phyloP scores from a whole-genome alignment of 2,797 vertebrate genomes.

The Lagocephalus sceleratus region DNA sequence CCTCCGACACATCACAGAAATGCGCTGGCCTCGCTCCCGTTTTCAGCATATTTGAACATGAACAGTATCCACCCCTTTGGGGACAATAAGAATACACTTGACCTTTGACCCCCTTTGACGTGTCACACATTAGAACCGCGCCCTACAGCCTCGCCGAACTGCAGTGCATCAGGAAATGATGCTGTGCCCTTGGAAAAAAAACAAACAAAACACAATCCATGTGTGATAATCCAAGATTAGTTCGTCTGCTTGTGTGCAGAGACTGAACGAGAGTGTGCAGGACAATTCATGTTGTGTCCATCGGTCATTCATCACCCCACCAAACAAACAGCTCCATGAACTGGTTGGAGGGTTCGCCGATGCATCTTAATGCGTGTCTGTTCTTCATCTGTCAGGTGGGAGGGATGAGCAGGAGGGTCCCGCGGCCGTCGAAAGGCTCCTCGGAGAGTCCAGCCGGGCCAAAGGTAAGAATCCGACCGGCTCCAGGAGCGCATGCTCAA shows the following conservation, averaged over 20 bases:
- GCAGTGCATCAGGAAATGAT: constrained; percentile 57
- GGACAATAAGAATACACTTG: neutral
- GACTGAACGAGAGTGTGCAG: constrained; percentile 13
- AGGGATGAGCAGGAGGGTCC: constrained; percentile 76
- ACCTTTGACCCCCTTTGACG: constrained; percentile 16
- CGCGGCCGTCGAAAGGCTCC: constrained; percentile 74
- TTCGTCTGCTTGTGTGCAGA: constrained; percentile 27
- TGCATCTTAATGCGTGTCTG: constrained; percentile 5
- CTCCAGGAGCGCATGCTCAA: constrained; percentile 15
- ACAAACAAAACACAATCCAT: neutral
- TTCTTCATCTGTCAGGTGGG: constrained; percentile 72
- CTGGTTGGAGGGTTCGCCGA: neutral
- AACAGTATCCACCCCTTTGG: no score
- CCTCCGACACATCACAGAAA: no score
- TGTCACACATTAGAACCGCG: constrained; percentile 26
- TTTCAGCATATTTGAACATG: no score
- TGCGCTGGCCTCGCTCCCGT: no score
- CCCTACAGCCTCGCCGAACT: constrained; percentile 35
- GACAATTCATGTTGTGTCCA: constrained; percentile 1
- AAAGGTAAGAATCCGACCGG: constrained; percentile 77
- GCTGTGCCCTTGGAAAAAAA: constrained; percentile 65
- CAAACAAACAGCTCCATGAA: neutral
- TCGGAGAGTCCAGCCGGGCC: constrained; percentile 76
- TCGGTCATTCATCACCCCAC: neutral
- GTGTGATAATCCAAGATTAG: constrained; percentile 69